These are phyloP conservation scores for Coenonympha glycerion DNA, from an alignment of 2,888 invertebrate genomes.

Conservation along the genomic window DNA sequence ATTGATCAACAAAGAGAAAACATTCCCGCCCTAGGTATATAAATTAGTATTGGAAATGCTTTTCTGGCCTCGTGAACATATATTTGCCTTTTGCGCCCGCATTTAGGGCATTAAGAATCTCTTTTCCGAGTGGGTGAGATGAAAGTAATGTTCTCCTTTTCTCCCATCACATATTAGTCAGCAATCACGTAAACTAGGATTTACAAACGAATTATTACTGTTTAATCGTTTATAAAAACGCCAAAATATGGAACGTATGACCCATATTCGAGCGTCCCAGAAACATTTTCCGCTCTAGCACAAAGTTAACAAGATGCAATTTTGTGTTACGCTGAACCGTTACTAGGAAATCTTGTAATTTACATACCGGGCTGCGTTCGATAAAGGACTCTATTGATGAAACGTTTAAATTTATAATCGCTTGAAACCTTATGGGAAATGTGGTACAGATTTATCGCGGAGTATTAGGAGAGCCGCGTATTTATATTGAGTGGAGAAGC, in stretches of 20 bases:
- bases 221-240: conserved; percentile 39
- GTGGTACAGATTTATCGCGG: conserved; percentile 63
- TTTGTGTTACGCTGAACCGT: conserved; percentile 28
- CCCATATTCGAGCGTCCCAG: conserved; percentile 35
- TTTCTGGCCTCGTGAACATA: no score
- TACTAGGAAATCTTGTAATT: conserved; percentile 36
- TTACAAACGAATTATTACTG: conserved; percentile 33
- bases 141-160: neutral
- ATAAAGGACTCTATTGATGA: conserved; percentile 59
- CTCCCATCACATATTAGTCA: conserved; percentile 17
- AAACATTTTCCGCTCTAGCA: conserved; percentile 40
- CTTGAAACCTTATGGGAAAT: conserved; percentile 43
- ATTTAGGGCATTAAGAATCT: no score
- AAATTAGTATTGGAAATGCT: no score
- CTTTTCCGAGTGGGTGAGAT: no score
- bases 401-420: conserved; percentile 55
- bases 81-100: no score
- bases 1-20: no score
- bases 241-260: conserved; percentile 40
- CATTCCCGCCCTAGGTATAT: no score
- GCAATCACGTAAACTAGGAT: conserved; percentile 34
- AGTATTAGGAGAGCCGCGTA: conserved; percentile 64
- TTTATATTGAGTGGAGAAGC: conserved; percentile 74
- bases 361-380: conserved; percentile 34
- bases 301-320: conserved; percentile 33